phyloP scores from a whole-genome alignment of 2,888 invertebrate genomes.

The Eilema sororculum region DNA sequence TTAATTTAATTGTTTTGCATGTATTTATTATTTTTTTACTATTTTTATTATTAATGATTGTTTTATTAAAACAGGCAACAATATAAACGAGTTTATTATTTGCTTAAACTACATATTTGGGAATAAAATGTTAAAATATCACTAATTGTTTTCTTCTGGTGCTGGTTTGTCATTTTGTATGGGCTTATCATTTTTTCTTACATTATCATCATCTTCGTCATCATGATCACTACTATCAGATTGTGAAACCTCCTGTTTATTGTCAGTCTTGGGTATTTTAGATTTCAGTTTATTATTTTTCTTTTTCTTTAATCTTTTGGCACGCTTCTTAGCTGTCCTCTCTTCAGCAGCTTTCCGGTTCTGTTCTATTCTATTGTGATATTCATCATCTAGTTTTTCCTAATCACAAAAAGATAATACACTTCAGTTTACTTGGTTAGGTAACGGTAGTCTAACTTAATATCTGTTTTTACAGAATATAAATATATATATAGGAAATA shows the following conservation, averaged over 20 bases:
- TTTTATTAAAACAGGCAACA: not conserved
- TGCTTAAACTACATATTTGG: constrained; percentile 3
- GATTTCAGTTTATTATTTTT: constrained; percentile 73
- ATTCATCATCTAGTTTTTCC: constrained; percentile 95
- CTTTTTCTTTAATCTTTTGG: constrained; percentile 94
- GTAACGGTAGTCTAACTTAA: too few species aligned
- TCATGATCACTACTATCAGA: constrained; percentile 67
- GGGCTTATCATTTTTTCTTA: constrained; percentile 29
- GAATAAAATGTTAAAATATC: not conserved
- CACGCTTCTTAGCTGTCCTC: constrained; percentile 96
- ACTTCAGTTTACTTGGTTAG: not conserved
- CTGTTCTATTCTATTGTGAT: constrained; percentile 92
- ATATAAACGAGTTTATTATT: not conserved
- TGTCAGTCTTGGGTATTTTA: constrained; percentile 75
- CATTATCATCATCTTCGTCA: constrained; percentile 54
- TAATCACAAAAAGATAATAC: constrained; percentile 64
- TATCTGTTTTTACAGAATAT: too few species aligned
- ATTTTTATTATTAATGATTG: not conserved
- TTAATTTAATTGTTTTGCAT: not conserved
- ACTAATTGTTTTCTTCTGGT: constrained; percentile 32
- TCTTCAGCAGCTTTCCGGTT: constrained; percentile 91
- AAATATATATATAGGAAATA: not conserved
- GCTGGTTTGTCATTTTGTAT: constrained; percentile 44
- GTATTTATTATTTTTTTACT: not conserved
- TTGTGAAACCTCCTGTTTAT: constrained; percentile 59